Evolutionary conservation across 1,140 invertebrate genomes (phyloP).

Genomic region (Ruditapes philippinarum): DNA sequence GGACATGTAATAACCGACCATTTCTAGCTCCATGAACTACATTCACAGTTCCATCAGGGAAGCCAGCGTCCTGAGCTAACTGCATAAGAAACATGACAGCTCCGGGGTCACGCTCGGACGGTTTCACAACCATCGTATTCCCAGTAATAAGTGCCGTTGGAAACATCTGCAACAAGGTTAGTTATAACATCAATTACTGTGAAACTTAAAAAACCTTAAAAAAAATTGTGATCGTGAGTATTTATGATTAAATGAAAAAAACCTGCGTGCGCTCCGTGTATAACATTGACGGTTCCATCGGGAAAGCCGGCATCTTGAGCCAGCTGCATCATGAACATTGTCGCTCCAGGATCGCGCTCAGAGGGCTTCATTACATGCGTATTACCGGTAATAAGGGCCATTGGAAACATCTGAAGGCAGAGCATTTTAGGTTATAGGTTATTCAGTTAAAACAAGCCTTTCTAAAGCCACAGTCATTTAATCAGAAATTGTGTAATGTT

Average conservation of each 20-base stretch:
- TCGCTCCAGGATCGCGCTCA: slow-evolving; percentile 98
- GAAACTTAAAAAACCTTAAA: neutral
- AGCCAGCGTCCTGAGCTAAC: slow-evolving; percentile 95
- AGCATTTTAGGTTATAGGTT: neutral
- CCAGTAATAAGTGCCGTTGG: slow-evolving; percentile 97
- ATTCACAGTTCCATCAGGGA: slow-evolving; percentile 97
- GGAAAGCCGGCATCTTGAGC: slow-evolving; percentile 96
- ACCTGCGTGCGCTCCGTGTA: slow-evolving; percentile 95
- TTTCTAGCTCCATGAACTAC: slow-evolving; percentile 98
- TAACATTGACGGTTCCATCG: slow-evolving; percentile 97
- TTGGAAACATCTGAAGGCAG: slow-evolving; percentile 93
- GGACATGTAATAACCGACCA: slow-evolving; percentile 77
- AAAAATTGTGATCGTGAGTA: neutral
- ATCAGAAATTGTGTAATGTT: no score
- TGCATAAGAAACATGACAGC: slow-evolving; percentile 98
- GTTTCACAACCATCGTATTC: slow-evolving; percentile 92
- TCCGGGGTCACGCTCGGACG: slow-evolving; percentile 99
- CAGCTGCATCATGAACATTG: slow-evolving; percentile 97
- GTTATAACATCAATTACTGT: neutral
- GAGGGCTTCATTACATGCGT: slow-evolving; percentile 94
- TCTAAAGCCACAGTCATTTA: no score
- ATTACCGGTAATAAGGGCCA: slow-evolving; percentile 96
- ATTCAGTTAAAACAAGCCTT: no score
- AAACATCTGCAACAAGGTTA: slow-evolving; percentile 91
- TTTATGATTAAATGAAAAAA: neutral